Evolutionary conservation across 1,140 invertebrate genomes (phyloP).

Genomic region (Pollicipes pollicipes): DNA sequence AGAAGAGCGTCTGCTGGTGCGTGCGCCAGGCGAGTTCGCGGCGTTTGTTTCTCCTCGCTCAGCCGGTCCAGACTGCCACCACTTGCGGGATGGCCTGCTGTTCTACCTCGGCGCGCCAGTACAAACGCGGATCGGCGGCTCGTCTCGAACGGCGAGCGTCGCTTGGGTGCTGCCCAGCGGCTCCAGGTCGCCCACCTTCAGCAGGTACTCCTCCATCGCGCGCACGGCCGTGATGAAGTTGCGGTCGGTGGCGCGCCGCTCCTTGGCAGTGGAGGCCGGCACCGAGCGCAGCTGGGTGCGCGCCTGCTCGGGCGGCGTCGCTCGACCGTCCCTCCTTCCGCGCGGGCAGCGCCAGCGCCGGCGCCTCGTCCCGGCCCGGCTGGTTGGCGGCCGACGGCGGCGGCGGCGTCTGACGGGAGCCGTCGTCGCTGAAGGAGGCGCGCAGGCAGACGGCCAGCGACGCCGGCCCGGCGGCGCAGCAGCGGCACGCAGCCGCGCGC

Average conservation of each 20-base stretch:
- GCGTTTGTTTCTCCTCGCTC: constrained; percentile 50
- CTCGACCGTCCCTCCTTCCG: background rate
- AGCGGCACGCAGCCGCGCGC: background rate
- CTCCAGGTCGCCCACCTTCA: constrained; percentile 70
- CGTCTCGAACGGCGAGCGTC: constrained; percentile 77
- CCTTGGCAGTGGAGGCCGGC: too few species aligned
- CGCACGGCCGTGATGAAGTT: constrained; percentile 83
- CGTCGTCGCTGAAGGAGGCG: background rate
- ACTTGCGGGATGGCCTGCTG: constrained; percentile 76
- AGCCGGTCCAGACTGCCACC: constrained; percentile 68
- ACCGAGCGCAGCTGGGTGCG: background rate
- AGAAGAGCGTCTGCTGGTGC: constrained; percentile 37
- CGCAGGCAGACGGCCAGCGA: background rate
- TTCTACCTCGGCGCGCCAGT: constrained; percentile 85
- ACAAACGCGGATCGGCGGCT: constrained; percentile 83
- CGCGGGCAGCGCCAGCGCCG: background rate
- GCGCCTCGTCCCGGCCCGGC: background rate
- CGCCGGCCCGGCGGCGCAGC: background rate
- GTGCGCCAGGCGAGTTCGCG: constrained; percentile 31
- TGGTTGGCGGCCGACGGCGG: background rate
- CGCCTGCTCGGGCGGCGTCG: background rate
- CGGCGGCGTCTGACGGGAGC: too few species aligned
- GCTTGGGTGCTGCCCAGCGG: constrained; percentile 69
- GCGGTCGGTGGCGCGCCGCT: constrained; percentile 40
- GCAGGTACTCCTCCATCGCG: constrained; percentile 78